Evolutionary conservation across 2,797 vertebrate species (phyloP).

Genomic region (Cyclopterus lumpus): DNA sequence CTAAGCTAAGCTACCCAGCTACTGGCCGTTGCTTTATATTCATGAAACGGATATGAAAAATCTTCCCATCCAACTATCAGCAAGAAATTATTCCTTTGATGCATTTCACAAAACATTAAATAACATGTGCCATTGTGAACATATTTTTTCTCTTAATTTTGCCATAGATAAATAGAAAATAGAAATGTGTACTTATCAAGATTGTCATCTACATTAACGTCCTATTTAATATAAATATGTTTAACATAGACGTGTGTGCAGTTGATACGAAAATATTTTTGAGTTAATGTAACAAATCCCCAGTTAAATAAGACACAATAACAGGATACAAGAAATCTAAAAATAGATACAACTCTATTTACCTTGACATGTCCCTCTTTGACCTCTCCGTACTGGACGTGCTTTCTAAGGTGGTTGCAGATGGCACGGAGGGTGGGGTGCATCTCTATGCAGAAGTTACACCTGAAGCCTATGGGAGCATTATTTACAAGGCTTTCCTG

Average conservation of each 20-base stretch:
- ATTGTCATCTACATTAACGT: neutral
- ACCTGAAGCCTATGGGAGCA: constrained; percentile 92
- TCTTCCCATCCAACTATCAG: neutral
- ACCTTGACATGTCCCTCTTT: constrained; percentile 88
- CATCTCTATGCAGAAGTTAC: constrained; percentile 97
- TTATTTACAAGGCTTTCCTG: constrained; percentile 74
- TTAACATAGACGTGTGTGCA: neutral
- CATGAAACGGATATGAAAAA: neutral
- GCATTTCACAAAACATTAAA: neutral
- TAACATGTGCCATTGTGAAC: neutral
- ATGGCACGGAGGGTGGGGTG: constrained; percentile 97
- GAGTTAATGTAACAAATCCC: neutral
- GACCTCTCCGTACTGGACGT: constrained; percentile 94
- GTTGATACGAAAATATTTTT: neutral
- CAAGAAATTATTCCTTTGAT: neutral
- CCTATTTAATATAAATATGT: neutral
- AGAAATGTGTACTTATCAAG: too few species aligned
- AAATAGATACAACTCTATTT: constrained; percentile 20
- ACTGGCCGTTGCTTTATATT: neutral
- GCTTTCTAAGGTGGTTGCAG: constrained; percentile 98
- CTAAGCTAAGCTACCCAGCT: neutral
- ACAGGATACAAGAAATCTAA: neutral
- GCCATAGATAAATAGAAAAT: neutral
- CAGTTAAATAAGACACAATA: neutral
- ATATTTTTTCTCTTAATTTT: too few species aligned